These are phyloP conservation scores for Vanacampus margaritifer DNA, from an alignment of 2,113 vertebrate genomes.

Conservation along the genomic window DNA sequence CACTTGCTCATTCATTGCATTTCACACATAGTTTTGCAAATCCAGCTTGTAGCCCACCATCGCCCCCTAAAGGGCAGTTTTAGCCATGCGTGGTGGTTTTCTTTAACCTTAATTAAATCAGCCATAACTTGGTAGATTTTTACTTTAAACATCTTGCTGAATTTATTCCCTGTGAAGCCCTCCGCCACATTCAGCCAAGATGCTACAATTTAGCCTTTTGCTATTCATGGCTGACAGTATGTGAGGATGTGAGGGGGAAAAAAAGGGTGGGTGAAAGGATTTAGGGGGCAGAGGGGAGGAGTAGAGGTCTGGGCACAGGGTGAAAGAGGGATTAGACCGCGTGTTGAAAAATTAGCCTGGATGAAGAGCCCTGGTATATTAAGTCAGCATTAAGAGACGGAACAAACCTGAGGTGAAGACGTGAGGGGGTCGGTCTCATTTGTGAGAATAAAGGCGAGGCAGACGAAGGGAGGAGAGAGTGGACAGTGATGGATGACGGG, in stretches of 20 bases:
- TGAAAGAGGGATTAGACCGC: constrained; percentile 50
- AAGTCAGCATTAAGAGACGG: constrained; percentile 64
- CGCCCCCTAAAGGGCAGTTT: constrained; percentile 55
- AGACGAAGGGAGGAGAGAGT: constrained; percentile 61
- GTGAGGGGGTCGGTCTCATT: constrained; percentile 38
- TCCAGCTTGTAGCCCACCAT: constrained; percentile 38
- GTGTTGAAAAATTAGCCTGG: constrained; percentile 68
- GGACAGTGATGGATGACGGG: constrained; percentile 69
- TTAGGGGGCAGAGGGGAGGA: constrained; percentile 16
- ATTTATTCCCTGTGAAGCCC: constrained; percentile 29
- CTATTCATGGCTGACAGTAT: constrained; percentile 54
- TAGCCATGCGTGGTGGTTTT: background rate
- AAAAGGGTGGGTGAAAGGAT: constrained; percentile 40
- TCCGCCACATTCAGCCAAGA: constrained; percentile 51
- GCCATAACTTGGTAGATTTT: background rate
- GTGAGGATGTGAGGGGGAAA: constrained; percentile 21
- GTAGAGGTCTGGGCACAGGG: constrained; percentile 31
- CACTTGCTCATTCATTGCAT: constrained; percentile 56
- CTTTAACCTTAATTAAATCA: constrained; percentile 1
- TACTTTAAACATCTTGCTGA: constrained; percentile 10
- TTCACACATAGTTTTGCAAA: constrained; percentile 41
- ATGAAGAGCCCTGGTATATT: constrained; percentile 71
- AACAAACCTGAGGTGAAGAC: constrained; percentile 21
- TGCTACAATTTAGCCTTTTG: constrained; percentile 53
- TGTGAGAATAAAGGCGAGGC: constrained; percentile 53